phyloP scores from a whole-genome alignment of 2,888 invertebrate genomes.

The Amitus sp. region DNA sequence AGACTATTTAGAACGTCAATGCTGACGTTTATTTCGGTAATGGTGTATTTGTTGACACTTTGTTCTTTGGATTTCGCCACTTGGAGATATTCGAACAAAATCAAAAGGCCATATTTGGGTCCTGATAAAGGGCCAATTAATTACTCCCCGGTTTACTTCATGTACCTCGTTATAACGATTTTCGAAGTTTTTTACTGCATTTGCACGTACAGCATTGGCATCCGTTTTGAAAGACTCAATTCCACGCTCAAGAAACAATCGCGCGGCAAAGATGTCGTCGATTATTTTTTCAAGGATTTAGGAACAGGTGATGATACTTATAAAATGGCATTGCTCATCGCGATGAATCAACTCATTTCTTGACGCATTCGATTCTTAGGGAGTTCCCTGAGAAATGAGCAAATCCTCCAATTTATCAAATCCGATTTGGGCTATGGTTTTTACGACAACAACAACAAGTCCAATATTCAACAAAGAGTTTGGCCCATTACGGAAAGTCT shows the following conservation, averaged over 20 bases:
- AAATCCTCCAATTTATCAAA: constrained; percentile 28
- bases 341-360: neutral
- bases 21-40: constrained; percentile 36
- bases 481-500: constrained; percentile 44
- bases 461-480: constrained; percentile 35
- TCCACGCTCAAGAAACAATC: constrained; percentile 67
- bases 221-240: constrained; percentile 70
- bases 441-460: too few species aligned
- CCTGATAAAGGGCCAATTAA: constrained; percentile 63
- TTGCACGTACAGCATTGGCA: constrained; percentile 69
- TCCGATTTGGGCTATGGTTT: constrained; percentile 30
- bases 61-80: constrained; percentile 53
- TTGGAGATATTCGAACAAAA: constrained; percentile 42
- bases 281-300: constrained; percentile 47
- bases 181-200: constrained; percentile 73
- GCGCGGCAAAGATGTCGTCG: constrained; percentile 43
- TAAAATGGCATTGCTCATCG: neutral
- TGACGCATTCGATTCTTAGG: constrained; percentile 12
- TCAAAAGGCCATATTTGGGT: constrained; percentile 24
- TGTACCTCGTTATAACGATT: constrained; percentile 71
- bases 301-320: constrained; percentile 25
- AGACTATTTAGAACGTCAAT: constrained; percentile 51
- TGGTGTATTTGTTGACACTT: constrained; percentile 45
- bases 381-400: constrained; percentile 30
- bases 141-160: constrained; percentile 70